Percentiles rank a stretch among this genome's conserved stretches.
Evolutionary conservation across 2,888 invertebrate species (phyloP).

Genomic region (Lasioglossum malachurum): DNA sequence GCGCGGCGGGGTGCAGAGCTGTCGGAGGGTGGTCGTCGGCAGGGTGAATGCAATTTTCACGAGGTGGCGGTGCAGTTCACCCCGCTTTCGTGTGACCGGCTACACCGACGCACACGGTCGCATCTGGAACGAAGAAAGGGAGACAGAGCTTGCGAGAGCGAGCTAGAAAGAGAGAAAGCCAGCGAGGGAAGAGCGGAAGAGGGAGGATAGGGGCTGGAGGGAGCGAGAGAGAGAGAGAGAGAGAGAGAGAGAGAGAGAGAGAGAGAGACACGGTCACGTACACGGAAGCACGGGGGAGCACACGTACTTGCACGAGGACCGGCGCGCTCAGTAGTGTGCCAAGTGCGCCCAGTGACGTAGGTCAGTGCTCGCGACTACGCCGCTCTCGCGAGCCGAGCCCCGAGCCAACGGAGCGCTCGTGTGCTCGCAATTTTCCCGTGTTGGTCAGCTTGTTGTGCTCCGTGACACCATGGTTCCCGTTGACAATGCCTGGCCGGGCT

Average conservation of each 20-base stretch:
- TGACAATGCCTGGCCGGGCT: background rate
- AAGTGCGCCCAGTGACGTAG: constrained; percentile 76
- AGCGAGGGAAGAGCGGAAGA: background rate
- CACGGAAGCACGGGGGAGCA: constrained; percentile 56
- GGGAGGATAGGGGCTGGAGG: background rate
- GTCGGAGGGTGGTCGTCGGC: constrained; percentile 44
- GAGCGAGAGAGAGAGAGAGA: background rate
- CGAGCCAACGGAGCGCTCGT: background rate
- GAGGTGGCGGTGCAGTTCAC: constrained; percentile 80
- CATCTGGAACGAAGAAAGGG: constrained; percentile 31
- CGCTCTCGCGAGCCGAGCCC: constrained; percentile 54
- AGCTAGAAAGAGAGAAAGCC: background rate
- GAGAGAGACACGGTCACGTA: constrained; percentile 41
- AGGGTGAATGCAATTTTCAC: constrained; percentile 76
- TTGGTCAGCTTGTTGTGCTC: background rate
- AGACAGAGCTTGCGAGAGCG: constrained; percentile 4
- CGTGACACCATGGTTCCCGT: constrained; percentile 43
- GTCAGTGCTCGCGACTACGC: constrained; percentile 75
- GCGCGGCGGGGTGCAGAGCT: background rate
- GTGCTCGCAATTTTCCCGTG: background rate
- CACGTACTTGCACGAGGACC: constrained; percentile 51
- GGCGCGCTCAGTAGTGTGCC: constrained; percentile 62
- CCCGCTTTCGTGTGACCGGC: constrained; percentile 68
- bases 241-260: constrained; percentile 18
- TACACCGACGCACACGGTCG: constrained; percentile 58